Evolutionary conservation across 2,113 vertebrate species (phyloP).

Genomic region (Pantherophis guttatus): DNA sequence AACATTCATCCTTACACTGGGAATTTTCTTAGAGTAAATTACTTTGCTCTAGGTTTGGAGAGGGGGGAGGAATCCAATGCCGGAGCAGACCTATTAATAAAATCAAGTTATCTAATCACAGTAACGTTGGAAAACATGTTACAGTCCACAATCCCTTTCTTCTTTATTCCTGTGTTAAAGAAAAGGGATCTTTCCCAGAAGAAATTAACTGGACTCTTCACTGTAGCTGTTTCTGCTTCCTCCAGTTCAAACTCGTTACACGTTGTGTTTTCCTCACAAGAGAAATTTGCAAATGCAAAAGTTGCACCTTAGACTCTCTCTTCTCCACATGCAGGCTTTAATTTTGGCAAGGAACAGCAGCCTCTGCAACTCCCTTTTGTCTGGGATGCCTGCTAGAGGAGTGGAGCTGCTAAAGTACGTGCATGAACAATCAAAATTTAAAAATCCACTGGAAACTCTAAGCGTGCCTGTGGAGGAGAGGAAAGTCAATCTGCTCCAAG

Average conservation of each 20-base stretch:
- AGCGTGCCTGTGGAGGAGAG: background rate
- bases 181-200: background rate
- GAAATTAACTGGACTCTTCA: background rate
- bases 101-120: background rate
- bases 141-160: background rate
- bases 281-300: slow-evolving; percentile 10
- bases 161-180: background rate
- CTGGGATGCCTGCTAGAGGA: accelerated
- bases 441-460: background rate
- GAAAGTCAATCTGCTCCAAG: background rate
- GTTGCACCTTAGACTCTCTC: background rate
- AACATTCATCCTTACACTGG: background rate
- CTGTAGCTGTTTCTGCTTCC: background rate
- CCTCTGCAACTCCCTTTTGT: background rate
- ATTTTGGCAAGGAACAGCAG: background rate
- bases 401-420: background rate
- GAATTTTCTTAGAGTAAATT: background rate
- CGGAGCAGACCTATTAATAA: background rate
- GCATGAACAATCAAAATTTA: background rate
- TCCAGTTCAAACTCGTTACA: background rate
- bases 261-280: background rate
- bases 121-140: background rate
- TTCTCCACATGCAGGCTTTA: background rate
- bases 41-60: background rate
- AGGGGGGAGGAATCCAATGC: too few species aligned